These are phyloP conservation scores for Caenorhabditis sp. DNA, from an alignment of 2,888 invertebrate genomes.

Conservation along the genomic window DNA sequence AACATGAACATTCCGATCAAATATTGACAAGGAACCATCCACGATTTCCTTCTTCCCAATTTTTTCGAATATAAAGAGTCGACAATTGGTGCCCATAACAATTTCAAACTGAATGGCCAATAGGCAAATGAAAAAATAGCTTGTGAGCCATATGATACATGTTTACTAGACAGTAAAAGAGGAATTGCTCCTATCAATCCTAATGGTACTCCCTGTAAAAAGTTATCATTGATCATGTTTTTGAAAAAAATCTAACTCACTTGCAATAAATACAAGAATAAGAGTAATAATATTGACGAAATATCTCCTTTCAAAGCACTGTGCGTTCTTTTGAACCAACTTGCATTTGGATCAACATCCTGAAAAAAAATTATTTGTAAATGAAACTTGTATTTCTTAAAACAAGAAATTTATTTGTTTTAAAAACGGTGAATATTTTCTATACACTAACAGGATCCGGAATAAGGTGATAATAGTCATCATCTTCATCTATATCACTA, in stretches of 20 bases:
- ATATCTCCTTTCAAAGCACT: slow-evolving; percentile 65
- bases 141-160: slow-evolving; percentile 92
- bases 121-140: slow-evolving; percentile 74
- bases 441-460: slow-evolving; percentile 33
- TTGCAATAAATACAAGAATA: slow-evolving; percentile 87
- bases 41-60: slow-evolving; percentile 85
- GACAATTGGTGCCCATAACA: slow-evolving; percentile 97
- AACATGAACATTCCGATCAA: slow-evolving; percentile 81
- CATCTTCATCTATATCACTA: slow-evolving; percentile 39
- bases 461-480: slow-evolving; percentile 23
- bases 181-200: slow-evolving; percentile 93
- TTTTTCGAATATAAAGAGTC: slow-evolving; percentile 83
- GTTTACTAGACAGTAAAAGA: slow-evolving; percentile 89
- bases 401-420: not conserved
- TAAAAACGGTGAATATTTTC: no score
- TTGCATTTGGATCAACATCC: slow-evolving; percentile 53
- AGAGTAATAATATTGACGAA: slow-evolving; percentile 76
- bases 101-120: slow-evolving; percentile 81
- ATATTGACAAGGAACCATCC: slow-evolving; percentile 76
- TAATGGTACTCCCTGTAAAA: slow-evolving; percentile 82
- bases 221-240: not conserved
- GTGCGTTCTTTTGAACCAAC: slow-evolving; percentile 60
- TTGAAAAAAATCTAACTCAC: slow-evolving; percentile 33
- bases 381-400: not conserved
- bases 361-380: slow-evolving; percentile 25